Evolutionary conservation across 1,140 invertebrate genomes (phyloP).

Genomic region (Venturia canescens): DNA sequence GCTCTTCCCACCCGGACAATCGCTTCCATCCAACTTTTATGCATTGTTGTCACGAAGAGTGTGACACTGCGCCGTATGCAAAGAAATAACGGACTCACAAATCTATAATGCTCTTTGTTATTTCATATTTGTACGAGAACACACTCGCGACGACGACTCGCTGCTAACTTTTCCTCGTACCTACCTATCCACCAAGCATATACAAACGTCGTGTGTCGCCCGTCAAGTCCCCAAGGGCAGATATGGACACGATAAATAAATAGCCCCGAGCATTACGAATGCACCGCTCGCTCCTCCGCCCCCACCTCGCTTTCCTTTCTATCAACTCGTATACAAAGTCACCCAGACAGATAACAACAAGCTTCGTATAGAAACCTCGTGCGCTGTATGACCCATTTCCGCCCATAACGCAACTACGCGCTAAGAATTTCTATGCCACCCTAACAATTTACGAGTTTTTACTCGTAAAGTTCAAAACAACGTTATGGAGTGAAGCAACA

Average conservation of each 20-base stretch:
- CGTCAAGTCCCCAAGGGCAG: slow-evolving; percentile 66
- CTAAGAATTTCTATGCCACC: slow-evolving; percentile 59
- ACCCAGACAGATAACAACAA: not conserved
- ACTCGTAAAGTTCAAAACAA: no score
- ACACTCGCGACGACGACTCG: no score
- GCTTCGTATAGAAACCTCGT: not conserved
- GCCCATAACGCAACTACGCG: slow-evolving; percentile 59
- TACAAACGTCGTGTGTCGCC: slow-evolving; percentile 49
- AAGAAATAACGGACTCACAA: no score
- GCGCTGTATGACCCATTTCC: slow-evolving; percentile 61
- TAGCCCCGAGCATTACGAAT: slow-evolving; percentile 57
- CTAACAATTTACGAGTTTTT: no score
- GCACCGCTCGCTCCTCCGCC: not conserved
- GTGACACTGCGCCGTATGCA: not conserved
- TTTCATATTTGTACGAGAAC: not conserved
- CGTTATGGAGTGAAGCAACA: no score
- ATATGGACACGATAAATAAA: slow-evolving; percentile 65
- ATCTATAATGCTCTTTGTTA: not conserved
- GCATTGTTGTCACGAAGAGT: not conserved
- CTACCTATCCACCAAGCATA: not conserved
- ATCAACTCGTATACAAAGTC: slow-evolving; percentile 3
- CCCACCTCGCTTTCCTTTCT: not conserved
- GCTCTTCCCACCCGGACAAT: no score
- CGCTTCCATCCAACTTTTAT: not conserved
- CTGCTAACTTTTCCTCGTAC: not conserved